Base-by-base conservation (phyloP, 2,888 invertebrate species). In the Plemyria rubiginata region DNA sequence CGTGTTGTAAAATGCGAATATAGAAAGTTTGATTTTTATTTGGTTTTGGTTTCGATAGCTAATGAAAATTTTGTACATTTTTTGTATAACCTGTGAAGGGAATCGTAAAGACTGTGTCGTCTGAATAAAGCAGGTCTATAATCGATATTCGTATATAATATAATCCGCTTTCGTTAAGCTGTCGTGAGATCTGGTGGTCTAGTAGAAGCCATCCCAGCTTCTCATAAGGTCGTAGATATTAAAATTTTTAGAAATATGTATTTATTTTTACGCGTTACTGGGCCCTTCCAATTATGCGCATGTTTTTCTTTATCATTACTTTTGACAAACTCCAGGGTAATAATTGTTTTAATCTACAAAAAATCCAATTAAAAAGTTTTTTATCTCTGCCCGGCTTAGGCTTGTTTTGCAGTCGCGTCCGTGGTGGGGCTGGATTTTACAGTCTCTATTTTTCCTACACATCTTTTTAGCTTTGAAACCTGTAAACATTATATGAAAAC, bases 321-420 rank as follows among this genome's bases (percentile, higher is more conserved):
- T 80, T 72, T 78, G 76, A 81, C 77, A 79, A 84, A 81, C 78
- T 84, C 77, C 67, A 69, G 73, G 70, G 78, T 81, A 81, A 83
- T 87, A 85, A 88, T 86, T 87, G 84, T 87, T 87, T 85, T 85
- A 87, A 87, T 87, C 86, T 82, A 81, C 83, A 80, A 84, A 87
- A 86, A 85, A 78, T 83, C 83, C 84, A 32, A 88, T 87, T 88
- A 86, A 87, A 89, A 88, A 86, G 80, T 87, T 88, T 85, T 84
- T 84, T 86, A 84, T 86, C 86, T 85, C 80, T 81, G 77, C 73
- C 75, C 75, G 81, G 86, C 85, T 87, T 83, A 82, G 79, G 77
- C 78, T 78, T 74, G 78, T 81, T 79, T 79, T 79, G 79, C 74
- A 77, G 78, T 29, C n/a, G 16, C 45, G 45, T 28, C 70, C 73